Percentiles rank a stretch among this genome's conserved stretches.
phyloP scores from a whole-genome alignment of 2,888 invertebrate genomes.

The Spodoptera littoralis region DNA sequence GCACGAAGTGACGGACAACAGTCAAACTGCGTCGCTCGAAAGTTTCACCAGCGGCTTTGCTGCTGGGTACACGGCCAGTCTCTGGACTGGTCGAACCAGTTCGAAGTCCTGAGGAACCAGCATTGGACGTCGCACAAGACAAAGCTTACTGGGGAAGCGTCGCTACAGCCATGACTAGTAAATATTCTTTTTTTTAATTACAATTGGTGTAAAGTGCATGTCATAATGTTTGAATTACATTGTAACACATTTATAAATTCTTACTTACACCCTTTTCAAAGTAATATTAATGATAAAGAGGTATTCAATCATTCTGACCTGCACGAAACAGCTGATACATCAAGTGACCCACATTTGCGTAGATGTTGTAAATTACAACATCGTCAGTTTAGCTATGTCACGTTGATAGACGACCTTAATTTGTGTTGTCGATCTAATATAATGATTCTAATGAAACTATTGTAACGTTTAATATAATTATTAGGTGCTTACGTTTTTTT shows the following conservation, averaged over 20 bases:
- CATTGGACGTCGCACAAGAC: conserved; percentile 86
- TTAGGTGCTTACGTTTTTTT: too few species aligned
- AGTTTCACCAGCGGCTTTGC: conserved; percentile 87
- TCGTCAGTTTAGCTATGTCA: not conserved
- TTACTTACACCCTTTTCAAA: too few species aligned
- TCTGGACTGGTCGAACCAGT: conserved; percentile 85
- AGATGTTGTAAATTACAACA: not conserved
- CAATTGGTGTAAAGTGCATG: not conserved
- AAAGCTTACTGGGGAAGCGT: conserved; percentile 86
- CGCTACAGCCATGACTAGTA: conserved; percentile 81
- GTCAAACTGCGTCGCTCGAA: conserved; percentile 85
- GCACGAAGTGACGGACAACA: conserved; percentile 54
- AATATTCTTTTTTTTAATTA: conserved; percentile 27
- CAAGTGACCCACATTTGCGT: conserved; percentile 9
- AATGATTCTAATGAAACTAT: too few species aligned
- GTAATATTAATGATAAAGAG: too few species aligned
- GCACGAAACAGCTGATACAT: conserved; percentile 6
- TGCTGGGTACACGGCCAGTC: conserved; percentile 88
- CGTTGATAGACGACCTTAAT: too few species aligned
- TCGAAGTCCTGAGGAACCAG: conserved; percentile 84
- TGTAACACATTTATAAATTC: too few species aligned
- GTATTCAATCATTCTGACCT: not conserved
- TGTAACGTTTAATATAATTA: too few species aligned
- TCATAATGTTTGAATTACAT: too few species aligned
- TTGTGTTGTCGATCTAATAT: too few species aligned